Conservation (phyloP, 2,888 invertebrate species). For the Agrypnus murinus region DNA sequence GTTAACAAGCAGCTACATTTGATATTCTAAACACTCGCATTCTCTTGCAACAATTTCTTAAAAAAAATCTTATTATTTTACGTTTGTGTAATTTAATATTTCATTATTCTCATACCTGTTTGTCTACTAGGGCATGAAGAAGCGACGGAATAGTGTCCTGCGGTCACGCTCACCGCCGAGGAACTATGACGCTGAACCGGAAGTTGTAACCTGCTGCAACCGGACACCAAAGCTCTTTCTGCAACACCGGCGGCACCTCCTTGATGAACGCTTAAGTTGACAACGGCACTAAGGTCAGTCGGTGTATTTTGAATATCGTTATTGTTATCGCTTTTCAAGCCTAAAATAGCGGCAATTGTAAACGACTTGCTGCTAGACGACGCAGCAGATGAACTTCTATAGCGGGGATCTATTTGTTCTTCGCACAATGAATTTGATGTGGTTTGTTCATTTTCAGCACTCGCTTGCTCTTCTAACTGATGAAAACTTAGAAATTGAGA, state of each 20-base stretch:
- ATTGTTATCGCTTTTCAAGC: slow-evolving; percentile 74
- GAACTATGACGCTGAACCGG: slow-evolving; percentile 63
- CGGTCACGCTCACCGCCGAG: slow-evolving; percentile 58
- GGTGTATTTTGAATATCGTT: slow-evolving; percentile 53
- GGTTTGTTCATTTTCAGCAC: slow-evolving; percentile 63
- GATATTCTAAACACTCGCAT: too few species aligned
- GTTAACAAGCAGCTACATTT: too few species aligned
- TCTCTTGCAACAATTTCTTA: too few species aligned
- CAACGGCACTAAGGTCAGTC: slow-evolving; percentile 66
- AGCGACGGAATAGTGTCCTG: slow-evolving; percentile 62
- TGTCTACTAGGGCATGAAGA: slow-evolving; percentile 56
- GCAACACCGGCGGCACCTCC: slow-evolving; percentile 44
- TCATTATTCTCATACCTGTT: slow-evolving; percentile 49
- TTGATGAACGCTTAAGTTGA: slow-evolving; percentile 76
- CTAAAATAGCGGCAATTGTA: slow-evolving; percentile 91
- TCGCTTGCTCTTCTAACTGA: slow-evolving; percentile 65
- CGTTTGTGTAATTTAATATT: neutral
- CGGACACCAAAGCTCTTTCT: slow-evolving; percentile 62
- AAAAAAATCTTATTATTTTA: too few species aligned
- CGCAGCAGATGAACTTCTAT: slow-evolving; percentile 64
- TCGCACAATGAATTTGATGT: slow-evolving; percentile 62
- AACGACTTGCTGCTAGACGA: slow-evolving; percentile 75
- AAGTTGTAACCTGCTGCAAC: slow-evolving; percentile 66
- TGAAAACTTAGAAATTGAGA: slow-evolving; percentile 69
- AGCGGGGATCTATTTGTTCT: slow-evolving; percentile 65